Percentiles rank a stretch among this genome's conserved stretches.
Evolutionary conservation across 1,140 invertebrate genomes (phyloP).

Genomic region (Drosophila mojavensis): DNA sequence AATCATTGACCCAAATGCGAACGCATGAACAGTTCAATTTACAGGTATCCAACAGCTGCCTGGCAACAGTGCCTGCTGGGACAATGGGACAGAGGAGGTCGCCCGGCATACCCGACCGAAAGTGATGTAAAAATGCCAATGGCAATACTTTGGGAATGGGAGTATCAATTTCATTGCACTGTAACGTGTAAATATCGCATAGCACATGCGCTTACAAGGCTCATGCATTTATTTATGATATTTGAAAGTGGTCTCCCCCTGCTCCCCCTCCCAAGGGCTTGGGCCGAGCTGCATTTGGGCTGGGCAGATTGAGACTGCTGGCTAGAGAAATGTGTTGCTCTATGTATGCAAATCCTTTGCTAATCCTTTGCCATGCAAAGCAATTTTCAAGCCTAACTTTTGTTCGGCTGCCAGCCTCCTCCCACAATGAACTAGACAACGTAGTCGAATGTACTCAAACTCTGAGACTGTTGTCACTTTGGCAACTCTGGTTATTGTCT

Average conservation of each 20-base stretch:
- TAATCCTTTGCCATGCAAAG: constrained; percentile 70
- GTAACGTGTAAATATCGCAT: constrained; percentile 33
- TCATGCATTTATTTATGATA: constrained; percentile 77
- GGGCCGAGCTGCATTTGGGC: neutral
- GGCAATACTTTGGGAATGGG: constrained; percentile 26
- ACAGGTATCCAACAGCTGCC: constrained; percentile 10
- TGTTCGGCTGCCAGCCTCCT: constrained; percentile 15
- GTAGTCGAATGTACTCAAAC: neutral
- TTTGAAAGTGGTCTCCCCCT: constrained; percentile 21
- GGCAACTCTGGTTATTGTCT: constrained; percentile 62
- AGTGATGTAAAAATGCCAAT: constrained; percentile 16
- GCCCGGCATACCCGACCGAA: neutral
- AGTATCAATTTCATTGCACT: constrained; percentile 71
- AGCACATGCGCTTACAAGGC: constrained; percentile 43
- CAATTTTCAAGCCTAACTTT: constrained; percentile 70
- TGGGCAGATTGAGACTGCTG: neutral
- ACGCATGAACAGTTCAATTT: constrained; percentile 32
- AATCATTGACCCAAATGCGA: constrained; percentile 16
- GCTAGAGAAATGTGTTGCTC: constrained; percentile 46
- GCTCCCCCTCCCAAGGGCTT: neutral
- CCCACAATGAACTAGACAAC: neutral
- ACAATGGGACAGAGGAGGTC: neutral
- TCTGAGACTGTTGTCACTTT: constrained; percentile 26
- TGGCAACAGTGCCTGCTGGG: neutral
- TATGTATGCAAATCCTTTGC: constrained; percentile 68